These are phyloP conservation scores for Isurus oxyrinchus DNA, from an alignment of 2,113 vertebrate species.

Conservation along the genomic window DNA sequence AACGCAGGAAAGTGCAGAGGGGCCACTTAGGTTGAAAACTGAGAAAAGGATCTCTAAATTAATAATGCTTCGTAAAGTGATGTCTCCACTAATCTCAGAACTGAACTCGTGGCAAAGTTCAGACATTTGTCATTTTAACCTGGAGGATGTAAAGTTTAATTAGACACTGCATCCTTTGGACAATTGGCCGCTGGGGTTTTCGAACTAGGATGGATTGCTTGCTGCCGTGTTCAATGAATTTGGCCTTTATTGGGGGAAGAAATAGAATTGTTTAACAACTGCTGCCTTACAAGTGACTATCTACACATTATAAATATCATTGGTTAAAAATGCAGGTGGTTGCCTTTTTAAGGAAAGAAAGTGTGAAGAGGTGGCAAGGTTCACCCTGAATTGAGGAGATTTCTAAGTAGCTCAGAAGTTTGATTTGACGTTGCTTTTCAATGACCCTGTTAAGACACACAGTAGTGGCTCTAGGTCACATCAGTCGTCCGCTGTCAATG, in stretches of 20 bases:
- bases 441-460: neutral
- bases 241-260: neutral
- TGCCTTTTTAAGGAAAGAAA: neutral
- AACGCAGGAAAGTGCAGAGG: neutral
- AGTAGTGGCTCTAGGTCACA: neutral
- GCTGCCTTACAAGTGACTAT: neutral
- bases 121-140: neutral
- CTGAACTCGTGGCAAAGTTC: slow-evolving; percentile 19
- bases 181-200: neutral
- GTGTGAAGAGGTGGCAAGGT: no score
- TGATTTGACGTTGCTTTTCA: neutral
- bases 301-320: neutral
- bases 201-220: neutral
- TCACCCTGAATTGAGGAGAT: neutral
- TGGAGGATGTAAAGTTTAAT: neutral
- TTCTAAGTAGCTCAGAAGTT: neutral
- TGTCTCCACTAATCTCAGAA: neutral
- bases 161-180: neutral
- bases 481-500: neutral
- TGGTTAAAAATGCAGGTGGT: neutral
- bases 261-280: neutral
- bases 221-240: neutral
- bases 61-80: neutral
- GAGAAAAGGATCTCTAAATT: neutral
- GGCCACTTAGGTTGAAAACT: neutral